Conservation (phyloP, 23 tunicate species). For the Diplosoma virens region DNA sequence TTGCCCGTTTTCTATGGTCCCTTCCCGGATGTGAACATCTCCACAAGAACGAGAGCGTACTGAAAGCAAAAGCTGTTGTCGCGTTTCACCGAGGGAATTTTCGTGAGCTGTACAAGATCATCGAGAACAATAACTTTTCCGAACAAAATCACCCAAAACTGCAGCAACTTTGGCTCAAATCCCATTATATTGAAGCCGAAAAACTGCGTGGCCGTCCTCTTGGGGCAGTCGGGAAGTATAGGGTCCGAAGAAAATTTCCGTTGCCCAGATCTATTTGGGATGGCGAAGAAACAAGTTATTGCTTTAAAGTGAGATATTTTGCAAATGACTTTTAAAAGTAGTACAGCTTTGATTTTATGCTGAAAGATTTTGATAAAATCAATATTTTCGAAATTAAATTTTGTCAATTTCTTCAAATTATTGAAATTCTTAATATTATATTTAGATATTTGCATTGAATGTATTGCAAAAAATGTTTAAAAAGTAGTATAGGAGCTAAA, state of each 20-base stretch:
- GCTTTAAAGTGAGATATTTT: slow-evolving; percentile 81
- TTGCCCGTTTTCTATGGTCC: slow-evolving; percentile 88
- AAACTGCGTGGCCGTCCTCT: slow-evolving; percentile 84
- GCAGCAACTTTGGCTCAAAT: slow-evolving; percentile 92
- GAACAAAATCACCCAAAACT: slow-evolving; percentile 87
- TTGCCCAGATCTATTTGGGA: slow-evolving; percentile 97
- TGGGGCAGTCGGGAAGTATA: slow-evolving; percentile 97
- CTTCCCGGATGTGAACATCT: slow-evolving; percentile 94
- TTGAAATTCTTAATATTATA: too few species aligned
- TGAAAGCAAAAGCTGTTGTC: slow-evolving; percentile 95
- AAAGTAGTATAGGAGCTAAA: too few species aligned
- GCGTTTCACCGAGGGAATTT: slow-evolving; percentile 97
- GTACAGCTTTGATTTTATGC: too few species aligned
- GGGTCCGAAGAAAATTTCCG: slow-evolving; percentile 96
- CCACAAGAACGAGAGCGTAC: slow-evolving; percentile 95
- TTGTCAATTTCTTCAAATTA: too few species aligned
- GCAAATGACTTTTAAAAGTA: too few species aligned
- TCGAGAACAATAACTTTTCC: slow-evolving; percentile 87
- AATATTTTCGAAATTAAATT: too few species aligned
- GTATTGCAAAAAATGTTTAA: too few species aligned
- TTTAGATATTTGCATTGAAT: too few species aligned
- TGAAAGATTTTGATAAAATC: too few species aligned
- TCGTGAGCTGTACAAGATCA: slow-evolving; percentile 84
- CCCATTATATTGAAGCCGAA: slow-evolving; percentile 95
- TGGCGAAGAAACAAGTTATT: slow-evolving; percentile 99